Percentiles rank a stretch among this genome's conserved stretches.
Conservation (phyloP, 2,113 vertebrate genomes). For the Cacatua alba region DNA sequence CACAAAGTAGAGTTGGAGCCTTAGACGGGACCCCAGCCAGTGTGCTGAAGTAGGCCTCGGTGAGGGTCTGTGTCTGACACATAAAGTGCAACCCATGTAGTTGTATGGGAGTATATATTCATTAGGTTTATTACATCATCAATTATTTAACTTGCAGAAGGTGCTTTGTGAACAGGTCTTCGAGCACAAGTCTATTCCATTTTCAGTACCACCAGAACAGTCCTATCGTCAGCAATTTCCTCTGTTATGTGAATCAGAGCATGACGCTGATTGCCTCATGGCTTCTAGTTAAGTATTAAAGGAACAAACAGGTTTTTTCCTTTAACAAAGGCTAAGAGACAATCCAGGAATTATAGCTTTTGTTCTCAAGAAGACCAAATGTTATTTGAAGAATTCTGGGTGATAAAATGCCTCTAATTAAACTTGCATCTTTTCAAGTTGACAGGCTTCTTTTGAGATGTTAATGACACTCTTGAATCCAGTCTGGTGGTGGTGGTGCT, state of each 20-base stretch:
- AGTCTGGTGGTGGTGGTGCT: background rate
- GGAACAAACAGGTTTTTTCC: background rate
- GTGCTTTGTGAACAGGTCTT: background rate
- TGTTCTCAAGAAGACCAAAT: background rate
- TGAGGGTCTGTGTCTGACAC: rapidly evolving
- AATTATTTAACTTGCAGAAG: slow-evolving; percentile 11
- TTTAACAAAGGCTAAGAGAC: background rate
- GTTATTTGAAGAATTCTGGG: background rate
- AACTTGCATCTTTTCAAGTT: background rate
- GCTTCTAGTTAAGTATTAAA: background rate
- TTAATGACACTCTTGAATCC: background rate
- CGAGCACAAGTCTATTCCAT: slow-evolving; percentile 27
- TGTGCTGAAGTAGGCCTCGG: background rate
- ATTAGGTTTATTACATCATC: background rate
- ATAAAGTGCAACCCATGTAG: background rate
- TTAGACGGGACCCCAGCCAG: background rate
- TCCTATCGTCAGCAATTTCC: background rate
- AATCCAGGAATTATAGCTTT: background rate
- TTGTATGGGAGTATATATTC: background rate
- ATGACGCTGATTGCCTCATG: background rate
- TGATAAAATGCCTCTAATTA: background rate
- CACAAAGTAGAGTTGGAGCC: background rate
- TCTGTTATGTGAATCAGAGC: background rate
- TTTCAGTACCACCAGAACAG: slow-evolving; percentile 5
- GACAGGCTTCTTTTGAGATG: background rate